phyloP scores from a whole-genome alignment of 2,888 invertebrate genomes.

The Caenorhabditis zanzibari region DNA sequence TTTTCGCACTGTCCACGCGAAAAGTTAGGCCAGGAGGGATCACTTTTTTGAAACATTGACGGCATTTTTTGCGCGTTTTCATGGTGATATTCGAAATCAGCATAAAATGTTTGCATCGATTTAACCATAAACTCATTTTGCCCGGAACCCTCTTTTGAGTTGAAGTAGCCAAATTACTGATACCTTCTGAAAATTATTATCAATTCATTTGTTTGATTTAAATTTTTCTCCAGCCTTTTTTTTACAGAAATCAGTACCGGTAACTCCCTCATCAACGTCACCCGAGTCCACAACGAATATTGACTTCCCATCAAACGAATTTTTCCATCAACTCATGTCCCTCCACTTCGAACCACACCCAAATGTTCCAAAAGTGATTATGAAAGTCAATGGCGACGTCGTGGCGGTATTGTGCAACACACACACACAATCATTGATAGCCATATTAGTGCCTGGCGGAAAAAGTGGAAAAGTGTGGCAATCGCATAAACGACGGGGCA shows the following conservation, averaged over 20 bases:
- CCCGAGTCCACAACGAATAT: background rate
- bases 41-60: no score
- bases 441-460: conserved; percentile 56
- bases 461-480: conserved; percentile 36
- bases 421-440: conserved; percentile 49
- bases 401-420: conserved; percentile 34
- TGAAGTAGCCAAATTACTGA: no score
- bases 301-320: background rate
- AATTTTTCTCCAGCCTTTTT: background rate
- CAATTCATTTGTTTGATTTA: no score
- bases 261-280: background rate
- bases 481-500: conserved; percentile 44
- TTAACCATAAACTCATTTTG: no score
- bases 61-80: no score
- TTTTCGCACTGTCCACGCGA: no score
- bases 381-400: conserved; percentile 40
- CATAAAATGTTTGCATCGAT: no score
- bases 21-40: no score
- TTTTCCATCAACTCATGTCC: conserved; percentile 2
- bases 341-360: conserved; percentile 42
- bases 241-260: background rate
- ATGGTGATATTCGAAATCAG: no score
- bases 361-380: conserved; percentile 47
- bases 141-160: no score
- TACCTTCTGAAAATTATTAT: no score